Base-by-base conservation (phyloP, 1,140 invertebrate species). In the Drosophila tropicalis region DNA sequence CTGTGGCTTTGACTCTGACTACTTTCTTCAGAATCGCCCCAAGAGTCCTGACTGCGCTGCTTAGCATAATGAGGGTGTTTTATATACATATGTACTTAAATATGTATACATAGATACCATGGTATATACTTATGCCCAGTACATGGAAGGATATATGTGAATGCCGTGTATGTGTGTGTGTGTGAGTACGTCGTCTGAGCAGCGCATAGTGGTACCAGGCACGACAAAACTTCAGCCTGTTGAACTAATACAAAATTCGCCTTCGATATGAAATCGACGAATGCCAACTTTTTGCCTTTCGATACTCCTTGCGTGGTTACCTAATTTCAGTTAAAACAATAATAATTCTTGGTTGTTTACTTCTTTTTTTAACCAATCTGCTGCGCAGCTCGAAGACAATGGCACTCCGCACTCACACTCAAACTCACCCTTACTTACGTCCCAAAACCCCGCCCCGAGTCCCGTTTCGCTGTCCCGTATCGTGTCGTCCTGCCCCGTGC, bases 61-160 rank as follows among this genome's bases (percentile, higher is more conserved):
- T 86, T 86, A 87, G 60, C 82, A 86, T 86, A 86, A 86, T 86
- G 82, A 82, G 82, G 74, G 82, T 81, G 79, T 62, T 72, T 76
- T 39, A 69, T 67, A 62, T 68, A 58, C n/a, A 71, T 55, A 64
- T 40, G 65, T 51, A 39, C 19, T 29, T 34, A n/a, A 56, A 25
- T 56, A 66, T 22, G 32, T 32, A 13, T 13, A 40, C 22, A 32
- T 29, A 29, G 29, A 29, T 40, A 19, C 9, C 19, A 51, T 22
- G 17, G 44, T 51, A 51, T 51, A 51, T 32, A 15, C 44, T 36
- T 58, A 58, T 58, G 7, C 44, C 10, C 17, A 51, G 6, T 51
- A 51, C 44, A 51, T 51, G 13, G 44, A 22, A 5, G 60, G 2
- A 10, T 47, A 10, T 51, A 32, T 34, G 39, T n/a, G 51, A 19